These are phyloP conservation scores for Opisthograptis luteolata DNA, from an alignment of 2,888 invertebrate species.

Conservation along the genomic window DNA sequence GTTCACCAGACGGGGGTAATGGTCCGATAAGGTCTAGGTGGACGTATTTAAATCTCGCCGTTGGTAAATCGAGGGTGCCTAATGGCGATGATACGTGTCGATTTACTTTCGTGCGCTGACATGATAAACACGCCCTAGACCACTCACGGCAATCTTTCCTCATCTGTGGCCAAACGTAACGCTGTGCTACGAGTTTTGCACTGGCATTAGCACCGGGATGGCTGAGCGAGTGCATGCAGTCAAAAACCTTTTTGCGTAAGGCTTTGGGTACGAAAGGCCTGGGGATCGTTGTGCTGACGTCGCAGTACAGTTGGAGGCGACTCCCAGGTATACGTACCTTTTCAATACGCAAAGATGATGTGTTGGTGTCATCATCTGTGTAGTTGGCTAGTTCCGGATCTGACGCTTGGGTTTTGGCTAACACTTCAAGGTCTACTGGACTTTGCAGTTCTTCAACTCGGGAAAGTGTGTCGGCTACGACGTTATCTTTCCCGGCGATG, in stretches of 20 bases:
- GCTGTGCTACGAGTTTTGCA: slow-evolving; percentile 22
- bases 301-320: too few relatives aligned
- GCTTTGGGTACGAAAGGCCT: neutral
- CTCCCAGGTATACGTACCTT: too few relatives aligned
- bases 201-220: slow-evolving; percentile 36
- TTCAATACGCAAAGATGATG: slow-evolving; percentile 22
- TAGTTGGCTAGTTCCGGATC: slow-evolving; percentile 30
- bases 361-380: too few relatives aligned
- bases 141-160: slow-evolving; percentile 28
- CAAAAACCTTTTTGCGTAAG: slow-evolving; percentile 31
- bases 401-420: slow-evolving; percentile 28
- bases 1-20: too few relatives aligned
- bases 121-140: slow-evolving; percentile 45
- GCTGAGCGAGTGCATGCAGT: slow-evolving; percentile 40
- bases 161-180: too few relatives aligned
- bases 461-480: slow-evolving; percentile 44
- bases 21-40: too few relatives aligned
- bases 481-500: slow-evolving; percentile 35
- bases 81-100: slow-evolving; percentile 46
- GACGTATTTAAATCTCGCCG: too few relatives aligned
- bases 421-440: slow-evolving; percentile 16
- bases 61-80: too few relatives aligned
- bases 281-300: too few relatives aligned
- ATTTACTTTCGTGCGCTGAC: slow-evolving; percentile 50
- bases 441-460: slow-evolving; percentile 33